Conservation (phyloP, 1,140 invertebrate species). For the Popillia japonica region DNA sequence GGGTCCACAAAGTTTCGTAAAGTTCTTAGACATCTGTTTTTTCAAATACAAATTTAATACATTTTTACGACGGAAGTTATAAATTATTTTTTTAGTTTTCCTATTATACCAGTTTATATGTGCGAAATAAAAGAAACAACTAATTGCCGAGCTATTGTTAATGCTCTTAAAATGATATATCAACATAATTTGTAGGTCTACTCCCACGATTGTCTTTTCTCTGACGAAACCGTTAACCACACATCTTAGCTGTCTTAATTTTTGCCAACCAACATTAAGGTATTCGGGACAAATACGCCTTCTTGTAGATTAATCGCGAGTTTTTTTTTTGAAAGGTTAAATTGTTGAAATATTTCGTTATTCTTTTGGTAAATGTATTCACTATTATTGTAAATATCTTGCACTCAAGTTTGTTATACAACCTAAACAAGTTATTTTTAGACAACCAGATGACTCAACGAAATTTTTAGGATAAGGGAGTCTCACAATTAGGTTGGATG, state of each 20-base stretch:
- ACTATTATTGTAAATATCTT: no score
- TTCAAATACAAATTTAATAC: neutral
- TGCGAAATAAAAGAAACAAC: conserved; percentile 1
- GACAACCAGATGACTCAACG: no score
- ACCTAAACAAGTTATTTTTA: no score
- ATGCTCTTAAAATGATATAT: conserved; percentile 11
- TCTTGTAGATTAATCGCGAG: conserved; percentile 23
- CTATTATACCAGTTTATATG: neutral
- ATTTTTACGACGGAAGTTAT: neutral
- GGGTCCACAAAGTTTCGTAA: no score
- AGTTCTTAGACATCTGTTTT: neutral
- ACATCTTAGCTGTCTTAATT: conserved; percentile 5
- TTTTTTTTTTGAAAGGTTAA: conserved; percentile 11
- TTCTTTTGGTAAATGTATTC: no score
- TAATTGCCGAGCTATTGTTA: neutral
- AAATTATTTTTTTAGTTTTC: neutral
- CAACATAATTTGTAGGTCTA: conserved; percentile 20
- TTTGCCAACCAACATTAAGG: conserved; percentile 23
- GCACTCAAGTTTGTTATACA: no score
- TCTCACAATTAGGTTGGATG: no score
- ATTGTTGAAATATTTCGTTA: neutral
- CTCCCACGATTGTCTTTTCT: conserved; percentile 28
- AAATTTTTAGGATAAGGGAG: no score
- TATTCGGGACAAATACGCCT: conserved; percentile 21
- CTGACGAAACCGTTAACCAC: conserved; percentile 31